Evolutionary conservation across 2,797 vertebrate species (phyloP), one percentile per base, ranked within the genome.

Genomic region (Phalloptychus januarius): DNA sequence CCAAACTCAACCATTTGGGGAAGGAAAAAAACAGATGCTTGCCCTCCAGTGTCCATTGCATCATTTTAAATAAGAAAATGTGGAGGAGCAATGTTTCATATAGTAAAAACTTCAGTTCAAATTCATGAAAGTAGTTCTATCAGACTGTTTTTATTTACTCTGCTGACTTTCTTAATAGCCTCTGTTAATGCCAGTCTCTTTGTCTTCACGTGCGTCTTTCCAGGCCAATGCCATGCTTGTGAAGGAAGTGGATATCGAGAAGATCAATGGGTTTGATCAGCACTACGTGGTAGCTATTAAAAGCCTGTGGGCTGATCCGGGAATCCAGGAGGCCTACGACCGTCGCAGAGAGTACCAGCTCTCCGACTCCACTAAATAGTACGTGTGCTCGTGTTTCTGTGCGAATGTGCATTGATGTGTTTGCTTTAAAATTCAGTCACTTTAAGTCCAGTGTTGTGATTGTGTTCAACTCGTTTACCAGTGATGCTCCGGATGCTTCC

Each of bases 291-390:
- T 61, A 69, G 98, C 98, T 93, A 96, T 99, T 94, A 99, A 99
- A 95, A 95, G 85, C 13, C 94, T 99, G 92, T 99, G 98, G 98
- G 89, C 95, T 0, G 98, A 99, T 93, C 97, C 98, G 0, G 98
- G 98, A 73, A 98, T 99, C 93, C 98, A 98, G 93, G 98, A 99
- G 91, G 97, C 98, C 83, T 99, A 99, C 2, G 98, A 99, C 94
- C 96, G 98, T 74, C 95, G 98, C 94, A 93, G 98, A 87, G 98
- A 99, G 90, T 99, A 98, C 93, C 98, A 99, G 92, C 97, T 99
- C 79, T 99, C 98, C 0, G 98, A 99, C 94, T 99, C 98, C 1
- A 97, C 98, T 89, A 99, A 99, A 96, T 99, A 99, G 98, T 99
- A 95, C 92, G 98, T 97, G 31, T 79, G 50, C 77, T 3, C 73